Percentiles rank a stretch among this genome's conserved stretches.
These are phyloP conservation scores for Desmophyllum pertusum DNA, from an alignment of 92 coral and sea anemone genomes.

Conservation along the genomic window DNA sequence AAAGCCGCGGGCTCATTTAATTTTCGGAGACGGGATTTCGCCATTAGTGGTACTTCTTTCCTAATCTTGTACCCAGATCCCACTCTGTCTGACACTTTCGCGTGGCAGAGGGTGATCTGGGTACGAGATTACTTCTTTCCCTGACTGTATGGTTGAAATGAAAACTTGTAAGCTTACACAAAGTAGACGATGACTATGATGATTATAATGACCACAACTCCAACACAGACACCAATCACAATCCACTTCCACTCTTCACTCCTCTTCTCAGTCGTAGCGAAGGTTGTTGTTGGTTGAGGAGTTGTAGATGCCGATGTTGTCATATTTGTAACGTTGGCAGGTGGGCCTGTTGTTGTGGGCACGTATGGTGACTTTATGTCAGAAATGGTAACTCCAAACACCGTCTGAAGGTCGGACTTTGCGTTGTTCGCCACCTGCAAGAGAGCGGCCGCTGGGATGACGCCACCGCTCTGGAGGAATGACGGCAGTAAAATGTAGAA, in stretches of 20 bases:
- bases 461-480: conserved; percentile 1
- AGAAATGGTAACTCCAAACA: conserved; percentile 1
- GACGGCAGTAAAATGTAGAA: conserved; percentile 39
- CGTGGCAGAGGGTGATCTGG: too few species aligned
- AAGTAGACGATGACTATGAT: background rate
- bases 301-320: background rate
- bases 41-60: too few species aligned
- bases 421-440: background rate
- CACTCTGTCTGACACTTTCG: too few species aligned
- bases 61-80: too few species aligned
- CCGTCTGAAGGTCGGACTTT: conserved; percentile 19
- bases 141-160: too few species aligned
- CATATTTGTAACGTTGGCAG: background rate
- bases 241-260: conserved; percentile 50
- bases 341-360: background rate
- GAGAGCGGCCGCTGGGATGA: conserved; percentile 25
- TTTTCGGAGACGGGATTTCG: background rate
- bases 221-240: conserved; percentile 41
- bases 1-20: background rate
- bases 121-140: too few species aligned
- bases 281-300: background rate
- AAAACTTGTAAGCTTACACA: conserved; percentile 12
- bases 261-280: background rate
- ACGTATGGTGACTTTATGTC: background rate
- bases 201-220: conserved; percentile 28